Conservation (phyloP, 2,797 vertebrate genomes). For the Coregonus ussuriensis region DNA sequence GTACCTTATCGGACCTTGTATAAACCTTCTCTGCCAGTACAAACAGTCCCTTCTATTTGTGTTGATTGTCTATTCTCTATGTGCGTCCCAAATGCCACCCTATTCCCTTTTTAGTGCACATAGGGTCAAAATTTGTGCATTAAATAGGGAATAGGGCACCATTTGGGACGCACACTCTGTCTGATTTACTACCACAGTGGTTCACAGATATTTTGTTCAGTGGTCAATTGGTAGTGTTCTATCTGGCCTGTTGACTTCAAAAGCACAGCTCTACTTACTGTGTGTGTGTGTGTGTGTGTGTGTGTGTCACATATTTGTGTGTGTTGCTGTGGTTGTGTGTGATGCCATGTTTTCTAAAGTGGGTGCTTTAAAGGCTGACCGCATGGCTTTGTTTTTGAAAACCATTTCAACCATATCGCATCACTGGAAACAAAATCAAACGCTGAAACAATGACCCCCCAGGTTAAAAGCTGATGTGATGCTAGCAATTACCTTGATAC, state of each 20-base stretch:
- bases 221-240: constrained; percentile 3
- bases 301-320: background rate
- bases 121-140: too few species aligned
- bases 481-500: background rate
- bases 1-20: constrained; percentile 24
- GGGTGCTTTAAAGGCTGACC: background rate
- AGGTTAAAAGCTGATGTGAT: constrained; percentile 8
- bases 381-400: constrained; percentile 12
- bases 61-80: background rate
- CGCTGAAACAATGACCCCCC: background rate
- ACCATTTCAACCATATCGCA: background rate
- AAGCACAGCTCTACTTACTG: background rate
- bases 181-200: constrained; percentile 14
- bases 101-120: too few species aligned
- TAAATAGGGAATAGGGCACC: too few species aligned
- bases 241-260: constrained; percentile 1
- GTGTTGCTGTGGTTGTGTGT: background rate
- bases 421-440: constrained; percentile 4
- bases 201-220: constrained; percentile 17
- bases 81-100: too few species aligned
- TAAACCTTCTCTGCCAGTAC: constrained; percentile 10
- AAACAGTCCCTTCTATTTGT: constrained; percentile 16
- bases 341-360: constrained; percentile 5
- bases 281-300: too few species aligned
- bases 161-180: background rate